Conservation (phyloP, 2,113 vertebrate species). For the Gopherus evgoodei region DNA sequence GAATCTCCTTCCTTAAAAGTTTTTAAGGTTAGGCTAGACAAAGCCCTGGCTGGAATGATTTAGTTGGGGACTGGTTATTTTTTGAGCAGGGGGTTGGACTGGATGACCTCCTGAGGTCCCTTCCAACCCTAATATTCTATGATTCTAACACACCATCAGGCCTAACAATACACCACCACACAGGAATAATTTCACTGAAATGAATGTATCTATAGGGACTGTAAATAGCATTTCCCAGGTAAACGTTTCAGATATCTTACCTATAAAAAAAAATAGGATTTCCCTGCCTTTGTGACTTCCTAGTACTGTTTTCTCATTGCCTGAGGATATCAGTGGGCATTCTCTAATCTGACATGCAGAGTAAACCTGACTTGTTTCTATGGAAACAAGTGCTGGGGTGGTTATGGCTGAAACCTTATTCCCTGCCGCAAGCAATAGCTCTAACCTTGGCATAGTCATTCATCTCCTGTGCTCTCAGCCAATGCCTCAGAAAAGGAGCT, state of each 20-base stretch:
- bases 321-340: background rate
- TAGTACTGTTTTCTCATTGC: background rate
- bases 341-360: slow-evolving; percentile 18
- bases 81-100: too few relatives aligned
- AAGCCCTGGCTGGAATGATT: too few relatives aligned
- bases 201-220: background rate
- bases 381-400: slow-evolving; percentile 41
- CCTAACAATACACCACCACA: background rate
- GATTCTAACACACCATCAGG: background rate
- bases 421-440: slow-evolving; percentile 27
- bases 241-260: background rate
- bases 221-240: background rate
- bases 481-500: slow-evolving; percentile 12
- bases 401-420: slow-evolving; percentile 27
- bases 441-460: slow-evolving; percentile 38
- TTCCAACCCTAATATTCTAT: too few relatives aligned
- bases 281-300: background rate
- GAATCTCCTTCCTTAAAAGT: too few relatives aligned
- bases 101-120: too few relatives aligned
- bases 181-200: background rate
- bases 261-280: background rate
- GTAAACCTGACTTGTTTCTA: slow-evolving; percentile 39
- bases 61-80: too few relatives aligned
- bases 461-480: slow-evolving; percentile 18
- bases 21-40: too few relatives aligned